These are phyloP conservation scores for Plagodis dolabraria DNA, from an alignment of 2,888 invertebrate genomes.

Conservation along the genomic window DNA sequence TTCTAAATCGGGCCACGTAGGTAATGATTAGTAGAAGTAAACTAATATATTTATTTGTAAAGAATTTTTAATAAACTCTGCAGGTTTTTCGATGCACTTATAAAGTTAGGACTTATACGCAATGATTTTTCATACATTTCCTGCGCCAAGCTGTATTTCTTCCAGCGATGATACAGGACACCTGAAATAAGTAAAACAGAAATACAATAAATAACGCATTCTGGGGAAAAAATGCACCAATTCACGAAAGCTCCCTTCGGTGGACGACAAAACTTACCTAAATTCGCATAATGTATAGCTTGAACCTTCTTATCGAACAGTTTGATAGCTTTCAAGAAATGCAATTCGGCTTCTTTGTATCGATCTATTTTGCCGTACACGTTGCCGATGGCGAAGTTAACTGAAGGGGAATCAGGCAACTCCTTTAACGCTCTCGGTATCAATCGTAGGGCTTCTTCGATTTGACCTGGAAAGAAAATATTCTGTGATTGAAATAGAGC, in stretches of 20 bases:
- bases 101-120: slow-evolving; percentile 87
- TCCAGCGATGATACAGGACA: slow-evolving; percentile 97
- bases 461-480: slow-evolving; percentile 77
- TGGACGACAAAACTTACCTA: slow-evolving; percentile 85
- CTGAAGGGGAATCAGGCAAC: slow-evolving; percentile 89
- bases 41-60: slow-evolving; percentile 25
- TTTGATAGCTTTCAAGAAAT: slow-evolving; percentile 91
- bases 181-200: slow-evolving; percentile 79
- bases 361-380: slow-evolving; percentile 92
- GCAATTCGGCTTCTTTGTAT: slow-evolving; percentile 91
- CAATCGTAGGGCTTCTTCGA: slow-evolving; percentile 88
- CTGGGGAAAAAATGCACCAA: too few relatives aligned
- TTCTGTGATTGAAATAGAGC: background rate
- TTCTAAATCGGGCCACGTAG: too few relatives aligned
- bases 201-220: too few relatives aligned
- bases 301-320: slow-evolving; percentile 85
- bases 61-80: slow-evolving; percentile 55
- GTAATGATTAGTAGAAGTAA: too few relatives aligned
- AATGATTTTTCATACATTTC: slow-evolving; percentile 91
- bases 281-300: slow-evolving; percentile 94
- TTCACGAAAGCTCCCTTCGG: too few relatives aligned
- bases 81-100: slow-evolving; percentile 89
- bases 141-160: slow-evolving; percentile 89
- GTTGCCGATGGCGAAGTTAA: slow-evolving; percentile 95
- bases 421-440: slow-evolving; percentile 89